Evolutionary conservation across 1,140 invertebrate genomes (phyloP).

Genomic region (Cephus cinctus): DNA sequence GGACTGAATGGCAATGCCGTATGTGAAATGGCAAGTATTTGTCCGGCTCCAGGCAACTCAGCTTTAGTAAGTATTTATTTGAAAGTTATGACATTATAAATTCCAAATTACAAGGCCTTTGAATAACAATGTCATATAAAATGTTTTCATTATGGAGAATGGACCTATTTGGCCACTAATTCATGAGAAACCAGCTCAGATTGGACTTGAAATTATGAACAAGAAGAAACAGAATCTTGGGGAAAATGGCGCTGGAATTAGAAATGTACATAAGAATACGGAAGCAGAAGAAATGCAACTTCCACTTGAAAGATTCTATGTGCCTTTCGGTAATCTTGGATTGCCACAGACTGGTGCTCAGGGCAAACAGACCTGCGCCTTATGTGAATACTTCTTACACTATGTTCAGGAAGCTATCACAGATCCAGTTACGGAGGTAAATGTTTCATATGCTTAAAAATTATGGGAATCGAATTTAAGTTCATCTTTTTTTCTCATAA

Average conservation of each 20-base stretch:
- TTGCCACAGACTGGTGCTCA: conserved; percentile 26
- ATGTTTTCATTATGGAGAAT: conserved; percentile 31
- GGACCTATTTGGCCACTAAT: conserved; percentile 60
- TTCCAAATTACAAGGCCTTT: neutral
- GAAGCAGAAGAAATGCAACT: conserved; percentile 57
- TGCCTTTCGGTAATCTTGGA: conserved; percentile 34
- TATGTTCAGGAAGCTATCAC: conserved; percentile 74
- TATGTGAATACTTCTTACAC: conserved; percentile 83
- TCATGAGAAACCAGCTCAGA: conserved; percentile 41
- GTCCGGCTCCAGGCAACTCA: conserved; percentile 48
- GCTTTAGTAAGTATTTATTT: conserved; percentile 23
- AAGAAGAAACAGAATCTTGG: conserved; percentile 32
- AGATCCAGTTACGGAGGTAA: conserved; percentile 66
- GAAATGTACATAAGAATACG: conserved; percentile 30
- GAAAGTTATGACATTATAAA: conserved; percentile 11
- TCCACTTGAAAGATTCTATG: conserved; percentile 67
- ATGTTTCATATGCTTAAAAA: conserved; percentile 13
- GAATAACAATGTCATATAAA: neutral
- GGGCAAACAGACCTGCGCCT: conserved; percentile 63
- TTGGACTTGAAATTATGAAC: conserved; percentile 46
- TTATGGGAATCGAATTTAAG: conserved; percentile 12
- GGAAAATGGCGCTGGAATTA: conserved; percentile 38
- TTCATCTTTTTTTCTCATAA: conserved; percentile 11
- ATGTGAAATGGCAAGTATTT: conserved; percentile 73
- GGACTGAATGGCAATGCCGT: conserved; percentile 68